Percentiles rank a stretch among this genome's conserved stretches.
phyloP scores from a whole-genome alignment of 1,140 invertebrate species.

The Drosophila baimaii region DNA sequence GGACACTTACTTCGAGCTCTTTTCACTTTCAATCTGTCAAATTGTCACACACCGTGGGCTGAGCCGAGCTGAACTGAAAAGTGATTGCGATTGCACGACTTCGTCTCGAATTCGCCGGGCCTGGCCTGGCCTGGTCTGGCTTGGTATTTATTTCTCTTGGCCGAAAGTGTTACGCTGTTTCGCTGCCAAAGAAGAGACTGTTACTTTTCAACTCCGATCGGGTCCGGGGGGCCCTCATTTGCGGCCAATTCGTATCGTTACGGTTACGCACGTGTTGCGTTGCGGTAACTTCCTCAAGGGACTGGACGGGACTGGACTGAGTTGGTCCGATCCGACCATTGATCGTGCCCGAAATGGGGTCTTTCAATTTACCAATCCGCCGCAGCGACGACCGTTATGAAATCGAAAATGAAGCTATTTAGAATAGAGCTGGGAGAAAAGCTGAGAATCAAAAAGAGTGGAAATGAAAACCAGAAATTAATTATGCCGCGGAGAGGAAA shows the following conservation, averaged over 20 bases:
- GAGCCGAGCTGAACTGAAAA: conserved; percentile 55
- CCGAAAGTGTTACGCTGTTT: conserved; percentile 32
- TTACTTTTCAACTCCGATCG: conserved; percentile 24
- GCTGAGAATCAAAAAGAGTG: conserved; percentile 18
- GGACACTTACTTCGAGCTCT: conserved; percentile 57
- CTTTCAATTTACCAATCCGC: conserved; percentile 46
- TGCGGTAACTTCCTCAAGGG: conserved; percentile 50
- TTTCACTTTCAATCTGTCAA: conserved; percentile 82
- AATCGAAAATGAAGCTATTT: conserved; percentile 77
- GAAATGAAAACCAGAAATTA: conserved; percentile 74
- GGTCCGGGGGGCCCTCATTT: conserved; percentile 39
- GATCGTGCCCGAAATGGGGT: conserved; percentile 42
- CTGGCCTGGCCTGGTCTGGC: conserved; percentile 19
- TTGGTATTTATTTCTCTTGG: conserved; percentile 8
- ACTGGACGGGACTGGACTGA: no score
- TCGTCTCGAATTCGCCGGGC: conserved; percentile 17
- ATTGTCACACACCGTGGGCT: conserved; percentile 57
- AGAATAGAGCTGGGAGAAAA: conserved; percentile 52
- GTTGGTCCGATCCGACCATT: no score
- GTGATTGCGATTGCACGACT: conserved; percentile 75
- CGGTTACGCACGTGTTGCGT: conserved; percentile 53
- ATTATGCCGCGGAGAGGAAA: conserved; percentile 65
- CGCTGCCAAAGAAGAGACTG: conserved; percentile 15
- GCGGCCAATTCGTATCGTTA: conserved; percentile 47
- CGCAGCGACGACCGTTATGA: conserved; percentile 65